A percentile compares a stretch with the other conserved stretches of the same genome.
phyloP scores from a whole-genome alignment of 2,888 invertebrate species.

The Cosmia pyralina region DNA sequence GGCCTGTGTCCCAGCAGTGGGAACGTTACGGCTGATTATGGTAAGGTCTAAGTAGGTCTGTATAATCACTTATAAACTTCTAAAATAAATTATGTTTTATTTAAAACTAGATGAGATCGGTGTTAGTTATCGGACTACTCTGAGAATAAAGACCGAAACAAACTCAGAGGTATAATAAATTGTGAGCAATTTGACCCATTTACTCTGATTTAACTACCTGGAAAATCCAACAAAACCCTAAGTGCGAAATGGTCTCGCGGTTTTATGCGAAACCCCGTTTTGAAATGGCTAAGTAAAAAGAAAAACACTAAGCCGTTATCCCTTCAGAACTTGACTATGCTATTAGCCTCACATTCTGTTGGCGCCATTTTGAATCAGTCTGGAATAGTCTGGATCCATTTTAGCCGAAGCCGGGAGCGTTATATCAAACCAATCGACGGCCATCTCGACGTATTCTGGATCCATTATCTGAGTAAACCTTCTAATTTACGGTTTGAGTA shows the following conservation, averaged over 20 bases:
- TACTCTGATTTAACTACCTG: constrained; percentile 32
- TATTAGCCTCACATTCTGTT: constrained; percentile 50
- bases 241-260: constrained; percentile 26
- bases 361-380: constrained; percentile 42
- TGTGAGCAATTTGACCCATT: constrained; percentile 16
- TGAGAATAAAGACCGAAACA: too few relatives aligned
- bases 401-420: constrained; percentile 30
- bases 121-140: too few relatives aligned
- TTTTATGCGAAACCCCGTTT: constrained; percentile 39
- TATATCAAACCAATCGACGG: constrained; percentile 42
- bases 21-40: too few relatives aligned
- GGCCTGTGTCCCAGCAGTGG: too few relatives aligned
- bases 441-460: constrained; percentile 44
- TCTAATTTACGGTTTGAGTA: constrained; percentile 23
- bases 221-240: constrained; percentile 42
- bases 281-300: constrained; percentile 45
- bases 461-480: constrained; percentile 57
- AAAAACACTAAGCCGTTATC: constrained; percentile 55
- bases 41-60: too few relatives aligned
- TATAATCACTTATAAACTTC: too few relatives aligned
- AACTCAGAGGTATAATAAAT: background rate
- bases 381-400: constrained; percentile 33
- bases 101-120: too few relatives aligned
- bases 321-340: constrained; percentile 49
- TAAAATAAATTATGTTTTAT: too few relatives aligned